Base-by-base conservation (phyloP, 2,888 invertebrate genomes). In the Xanthorhoe designata region DNA sequence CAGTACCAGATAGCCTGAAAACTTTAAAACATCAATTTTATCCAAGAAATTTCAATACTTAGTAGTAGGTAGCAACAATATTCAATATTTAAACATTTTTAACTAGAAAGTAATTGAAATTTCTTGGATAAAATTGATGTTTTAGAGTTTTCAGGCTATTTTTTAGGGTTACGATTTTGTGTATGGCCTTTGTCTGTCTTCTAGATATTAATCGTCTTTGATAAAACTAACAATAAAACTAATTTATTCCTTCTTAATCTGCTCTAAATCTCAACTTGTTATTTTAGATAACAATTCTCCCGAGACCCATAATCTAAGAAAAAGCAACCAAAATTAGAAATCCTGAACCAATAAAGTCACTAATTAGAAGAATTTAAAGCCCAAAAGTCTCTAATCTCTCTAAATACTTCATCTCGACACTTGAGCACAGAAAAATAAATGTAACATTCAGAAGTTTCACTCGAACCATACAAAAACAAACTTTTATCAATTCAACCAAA, bases 271-370 rank as follows among this genome's bases (percentile, higher is more conserved):
- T 50, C 2, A 18, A 42, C 4, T 3, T 13, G 38, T 42, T 42
- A 13, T 42, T 42, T 42, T 3, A 42, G 38, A 13, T 42, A 13
- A 13, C 38, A 13, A 13, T 42, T 42, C 38, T 42, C 35, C 35
- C 8, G 38, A 42, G 38, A 51, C 6, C 51, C 51, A 24, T 24
- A 19, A 51, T 24, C 19, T 51, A n/a, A 24, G 2, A 51, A n/a
- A 45, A 45, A 24, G 5, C 45, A 15, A 2, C 10, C 51, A 24
- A n/a, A 51, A 51, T 51, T 51, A 51, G 24, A 50, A 50, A 51
- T 51, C 24, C 24, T 19, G 24, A 51, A 51, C 13, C 51, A 13
- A 51, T 51, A 51, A 50, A 51, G 24, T 5, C 47, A 47, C 15
- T 17, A 47, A 24, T 24, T 24, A n/a, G 24, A 51, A 51, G 24